phyloP scores from a whole-genome alignment of 2,113 vertebrate species.

The Brachypodius melanocephalos region DNA sequence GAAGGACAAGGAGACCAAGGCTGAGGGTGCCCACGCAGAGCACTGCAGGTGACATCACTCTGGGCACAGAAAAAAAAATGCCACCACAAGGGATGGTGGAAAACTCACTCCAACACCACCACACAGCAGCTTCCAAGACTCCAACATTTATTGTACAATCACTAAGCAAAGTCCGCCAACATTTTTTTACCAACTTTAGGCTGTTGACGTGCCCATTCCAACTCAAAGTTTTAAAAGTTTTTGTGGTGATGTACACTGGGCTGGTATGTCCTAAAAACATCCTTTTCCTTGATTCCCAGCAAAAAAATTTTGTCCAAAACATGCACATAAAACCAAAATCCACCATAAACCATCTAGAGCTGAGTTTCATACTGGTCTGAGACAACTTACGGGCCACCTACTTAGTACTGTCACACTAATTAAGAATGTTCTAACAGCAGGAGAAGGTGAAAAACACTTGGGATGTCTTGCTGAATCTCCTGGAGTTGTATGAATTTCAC shows the following conservation, averaged over 20 bases:
- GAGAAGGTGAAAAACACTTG: background rate
- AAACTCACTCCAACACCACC: background rate
- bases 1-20: background rate
- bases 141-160: background rate
- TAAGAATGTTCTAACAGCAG: background rate
- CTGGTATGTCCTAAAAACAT: background rate
- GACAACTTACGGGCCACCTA: background rate
- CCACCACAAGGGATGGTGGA: background rate
- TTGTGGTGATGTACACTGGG: rapidly evolving
- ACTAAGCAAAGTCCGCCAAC: background rate
- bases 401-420: background rate
- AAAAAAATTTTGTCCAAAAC: background rate
- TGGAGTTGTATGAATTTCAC: background rate
- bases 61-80: background rate
- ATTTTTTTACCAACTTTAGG: rapidly evolving
- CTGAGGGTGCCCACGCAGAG: background rate
- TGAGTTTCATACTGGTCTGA: background rate
- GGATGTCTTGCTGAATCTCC: background rate
- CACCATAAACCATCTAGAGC: background rate
- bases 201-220: rapidly evolving
- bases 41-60: background rate
- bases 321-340: rapidly evolving
- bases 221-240: background rate
- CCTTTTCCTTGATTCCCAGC: background rate
- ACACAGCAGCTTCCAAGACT: background rate